Percentiles rank a stretch among this genome's conserved stretches.
Evolutionary conservation across 2,888 invertebrate genomes (phyloP).

Genomic region (Agonopterix alstromeriana): DNA sequence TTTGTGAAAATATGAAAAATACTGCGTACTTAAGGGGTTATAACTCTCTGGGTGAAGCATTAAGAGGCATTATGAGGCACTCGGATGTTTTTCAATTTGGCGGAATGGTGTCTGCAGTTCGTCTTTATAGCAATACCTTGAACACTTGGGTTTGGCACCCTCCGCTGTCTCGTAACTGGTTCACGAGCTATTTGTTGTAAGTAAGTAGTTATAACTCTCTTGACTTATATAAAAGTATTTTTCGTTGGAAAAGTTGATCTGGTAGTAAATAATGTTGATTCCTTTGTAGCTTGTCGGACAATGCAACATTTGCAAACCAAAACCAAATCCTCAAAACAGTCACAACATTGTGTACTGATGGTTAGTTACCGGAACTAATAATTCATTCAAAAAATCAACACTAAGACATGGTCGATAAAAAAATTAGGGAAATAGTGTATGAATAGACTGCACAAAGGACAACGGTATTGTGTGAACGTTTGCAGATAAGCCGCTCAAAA

Average conservation of each 20-base stretch:
- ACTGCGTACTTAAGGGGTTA: conserved; percentile 51
- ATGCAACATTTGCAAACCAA: too few species aligned
- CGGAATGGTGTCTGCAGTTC: conserved; percentile 49
- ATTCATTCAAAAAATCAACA: conserved; percentile 64
- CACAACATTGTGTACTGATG: conserved; percentile 38
- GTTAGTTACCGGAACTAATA: conserved; percentile 49
- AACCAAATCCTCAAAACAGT: not conserved
- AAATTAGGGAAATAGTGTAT: conserved; percentile 48
- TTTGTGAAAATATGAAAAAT: conserved; percentile 68
- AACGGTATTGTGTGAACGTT: conserved; percentile 26
- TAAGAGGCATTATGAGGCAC: conserved; percentile 64
- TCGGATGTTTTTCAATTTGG: conserved; percentile 72
- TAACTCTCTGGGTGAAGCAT: conserved; percentile 59
- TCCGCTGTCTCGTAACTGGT: not conserved
- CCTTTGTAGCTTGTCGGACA: too few species aligned
- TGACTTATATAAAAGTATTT: conserved; percentile 16
- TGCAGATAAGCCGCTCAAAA: conserved; percentile 20
- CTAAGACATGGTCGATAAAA: conserved; percentile 42
- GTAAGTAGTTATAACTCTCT: not conserved
- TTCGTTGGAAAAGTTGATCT: too few species aligned
- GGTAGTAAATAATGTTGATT: too few species aligned
- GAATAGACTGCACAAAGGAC: conserved; percentile 40
- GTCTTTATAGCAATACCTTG: conserved; percentile 39
- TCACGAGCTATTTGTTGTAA: not conserved
- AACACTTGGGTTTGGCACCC: conserved; percentile 22